phyloP scores from a whole-genome alignment of 1,140 invertebrate species.

The Plodia interpunctella region DNA sequence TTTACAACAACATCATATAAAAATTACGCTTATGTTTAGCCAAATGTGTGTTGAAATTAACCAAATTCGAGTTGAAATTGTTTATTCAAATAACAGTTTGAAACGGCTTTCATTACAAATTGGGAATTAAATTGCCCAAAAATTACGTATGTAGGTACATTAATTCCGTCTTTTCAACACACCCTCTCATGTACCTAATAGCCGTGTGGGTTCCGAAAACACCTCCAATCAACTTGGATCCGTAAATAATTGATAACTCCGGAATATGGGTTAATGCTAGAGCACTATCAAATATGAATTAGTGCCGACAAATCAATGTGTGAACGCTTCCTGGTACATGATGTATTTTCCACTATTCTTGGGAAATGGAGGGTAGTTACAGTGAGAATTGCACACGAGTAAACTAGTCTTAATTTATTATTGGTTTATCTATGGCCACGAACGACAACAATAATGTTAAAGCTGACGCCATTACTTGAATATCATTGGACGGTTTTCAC shows the following conservation, averaged over 20 bases:
- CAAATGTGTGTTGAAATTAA: background rate
- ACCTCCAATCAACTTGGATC: background rate
- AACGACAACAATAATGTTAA: too few relatives aligned
- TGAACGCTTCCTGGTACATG: background rate
- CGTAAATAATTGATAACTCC: background rate
- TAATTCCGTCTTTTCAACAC: background rate
- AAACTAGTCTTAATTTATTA: too few relatives aligned
- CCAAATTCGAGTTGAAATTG: background rate
- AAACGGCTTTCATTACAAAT: background rate
- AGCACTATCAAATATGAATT: constrained; percentile 6
- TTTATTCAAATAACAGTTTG: too few relatives aligned
- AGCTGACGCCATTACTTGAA: too few relatives aligned
- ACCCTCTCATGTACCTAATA: background rate
- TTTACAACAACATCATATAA: too few relatives aligned
- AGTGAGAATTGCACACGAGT: too few relatives aligned
- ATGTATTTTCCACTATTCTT: background rate
- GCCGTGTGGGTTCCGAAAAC: constrained; percentile 1
- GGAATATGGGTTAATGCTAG: background rate
- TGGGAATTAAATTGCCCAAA: background rate
- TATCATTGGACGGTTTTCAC: too few relatives aligned
- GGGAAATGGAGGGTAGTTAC: background rate
- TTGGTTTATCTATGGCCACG: too few relatives aligned
- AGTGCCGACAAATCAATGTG: constrained; percentile 4
- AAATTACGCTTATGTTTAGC: too few relatives aligned
- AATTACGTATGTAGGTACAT: background rate